phyloP scores from a whole-genome alignment of 2,888 invertebrate species.

The Arrhopalites spinosus region DNA sequence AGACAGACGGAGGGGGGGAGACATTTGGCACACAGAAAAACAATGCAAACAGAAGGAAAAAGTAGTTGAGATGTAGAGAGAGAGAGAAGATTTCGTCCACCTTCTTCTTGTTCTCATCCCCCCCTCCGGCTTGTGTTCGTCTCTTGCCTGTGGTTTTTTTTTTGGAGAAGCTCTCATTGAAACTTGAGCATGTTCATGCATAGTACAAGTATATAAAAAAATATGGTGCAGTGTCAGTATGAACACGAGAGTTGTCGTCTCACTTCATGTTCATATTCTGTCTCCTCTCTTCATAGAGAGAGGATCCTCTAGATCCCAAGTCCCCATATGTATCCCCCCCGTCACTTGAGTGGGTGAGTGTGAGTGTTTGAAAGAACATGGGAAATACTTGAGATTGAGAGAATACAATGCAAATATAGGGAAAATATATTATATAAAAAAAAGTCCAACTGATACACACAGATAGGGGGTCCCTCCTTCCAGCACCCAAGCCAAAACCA shows the following conservation, averaged over 20 bases:
- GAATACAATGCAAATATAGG: no score
- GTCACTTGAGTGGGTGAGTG: neutral
- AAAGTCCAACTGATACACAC: no score
- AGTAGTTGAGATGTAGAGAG: constrained; percentile 4
- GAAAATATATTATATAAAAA: neutral
- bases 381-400: no score
- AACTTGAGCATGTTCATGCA: neutral
- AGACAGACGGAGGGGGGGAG: constrained; percentile 25
- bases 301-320: no score
- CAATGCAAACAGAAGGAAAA: constrained; percentile 42
- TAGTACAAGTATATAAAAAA: neutral
- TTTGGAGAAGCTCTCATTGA: no score
- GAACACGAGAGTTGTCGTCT: no score
- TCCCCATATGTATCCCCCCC: no score
- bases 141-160: neutral
- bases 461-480: no score
- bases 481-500: neutral
- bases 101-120: neutral
- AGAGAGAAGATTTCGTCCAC: neutral
- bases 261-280: no score
- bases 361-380: neutral
- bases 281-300: no score
- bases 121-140: neutral
- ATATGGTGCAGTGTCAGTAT: neutral
- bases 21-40: constrained; percentile 35